Conservation (phyloP, 2,797 vertebrate species). For the Sphaeramia orbicularis region DNA sequence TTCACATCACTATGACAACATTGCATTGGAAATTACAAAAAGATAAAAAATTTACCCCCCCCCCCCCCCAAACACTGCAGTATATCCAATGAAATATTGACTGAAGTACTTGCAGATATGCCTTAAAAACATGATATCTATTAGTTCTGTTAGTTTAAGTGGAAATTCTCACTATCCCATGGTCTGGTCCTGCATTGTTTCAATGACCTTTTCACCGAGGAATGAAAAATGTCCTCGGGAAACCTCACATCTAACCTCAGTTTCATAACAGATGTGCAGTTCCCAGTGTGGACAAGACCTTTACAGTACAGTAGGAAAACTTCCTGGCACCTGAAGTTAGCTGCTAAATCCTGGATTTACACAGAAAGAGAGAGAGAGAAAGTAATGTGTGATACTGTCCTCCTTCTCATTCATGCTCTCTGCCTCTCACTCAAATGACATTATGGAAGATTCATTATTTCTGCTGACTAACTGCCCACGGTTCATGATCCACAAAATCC, state of each 20-base stretch:
- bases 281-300: slow-evolving; percentile 1
- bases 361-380: background rate
- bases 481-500: slow-evolving; percentile 17
- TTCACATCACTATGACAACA: slow-evolving; percentile 4
- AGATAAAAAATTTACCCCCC: too few species aligned
- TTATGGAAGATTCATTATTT: slow-evolving; percentile 11
- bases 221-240: slow-evolving; percentile 4
- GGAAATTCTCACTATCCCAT: background rate
- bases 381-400: slow-evolving; percentile 3
- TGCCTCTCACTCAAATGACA: slow-evolving; percentile 14
- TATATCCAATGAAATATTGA: background rate
- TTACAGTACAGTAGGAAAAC: slow-evolving; percentile 7
- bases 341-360: slow-evolving; percentile 15
- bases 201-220: slow-evolving; percentile 5
- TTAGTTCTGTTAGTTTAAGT: background rate
- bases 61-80: background rate
- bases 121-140: background rate
- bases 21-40: background rate
- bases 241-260: background rate
- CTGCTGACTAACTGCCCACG: slow-evolving; percentile 32
- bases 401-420: slow-evolving; percentile 22
- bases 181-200: slow-evolving; percentile 12
- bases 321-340: background rate
- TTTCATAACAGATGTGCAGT: slow-evolving; percentile 10
- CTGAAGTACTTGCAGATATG: background rate